phyloP scores from a whole-genome alignment of 2,113 vertebrate species.

The Oreochromis tanganicae region DNA sequence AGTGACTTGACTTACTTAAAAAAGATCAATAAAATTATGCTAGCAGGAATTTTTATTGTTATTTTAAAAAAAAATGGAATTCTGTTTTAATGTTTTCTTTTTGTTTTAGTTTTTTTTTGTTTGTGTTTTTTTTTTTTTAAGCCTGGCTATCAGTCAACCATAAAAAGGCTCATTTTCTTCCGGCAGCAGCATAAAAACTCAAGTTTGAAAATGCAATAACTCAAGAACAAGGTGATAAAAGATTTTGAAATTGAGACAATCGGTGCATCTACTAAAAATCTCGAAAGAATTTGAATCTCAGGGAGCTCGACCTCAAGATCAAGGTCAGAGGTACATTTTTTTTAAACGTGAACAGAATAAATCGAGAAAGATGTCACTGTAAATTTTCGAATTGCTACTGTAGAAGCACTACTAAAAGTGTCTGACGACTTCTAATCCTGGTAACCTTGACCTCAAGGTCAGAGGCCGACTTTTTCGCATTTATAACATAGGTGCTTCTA shows the following conservation, averaged over 20 bases:
- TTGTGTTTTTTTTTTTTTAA: not conserved
- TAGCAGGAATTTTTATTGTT: not conserved
- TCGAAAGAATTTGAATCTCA: not conserved
- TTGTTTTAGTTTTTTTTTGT: not conserved
- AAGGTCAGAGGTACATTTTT: not conserved
- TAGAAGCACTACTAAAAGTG: not conserved
- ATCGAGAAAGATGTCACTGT: not conserved
- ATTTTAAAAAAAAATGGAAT: not conserved
- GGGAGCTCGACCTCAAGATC: not conserved
- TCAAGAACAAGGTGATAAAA: not conserved
- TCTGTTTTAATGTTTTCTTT: not conserved
- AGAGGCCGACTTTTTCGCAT: not conserved
- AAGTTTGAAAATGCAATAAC: not conserved
- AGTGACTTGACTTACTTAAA: slow-evolving; percentile 48
- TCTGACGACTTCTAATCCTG: not conserved
- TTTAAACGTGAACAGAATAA: not conserved
- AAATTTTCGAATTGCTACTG: not conserved
- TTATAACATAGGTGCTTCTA: not conserved
- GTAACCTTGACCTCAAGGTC: not conserved
- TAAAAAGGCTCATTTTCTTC: not conserved
- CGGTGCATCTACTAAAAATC: not conserved
- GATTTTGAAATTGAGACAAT: not conserved
- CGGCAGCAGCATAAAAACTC: accelerated
- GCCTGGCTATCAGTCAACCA: not conserved
- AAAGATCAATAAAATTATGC: not conserved